phyloP scores from a whole-genome alignment of 2,797 vertebrate species.

The Schizopygopsis malacanthus region DNA sequence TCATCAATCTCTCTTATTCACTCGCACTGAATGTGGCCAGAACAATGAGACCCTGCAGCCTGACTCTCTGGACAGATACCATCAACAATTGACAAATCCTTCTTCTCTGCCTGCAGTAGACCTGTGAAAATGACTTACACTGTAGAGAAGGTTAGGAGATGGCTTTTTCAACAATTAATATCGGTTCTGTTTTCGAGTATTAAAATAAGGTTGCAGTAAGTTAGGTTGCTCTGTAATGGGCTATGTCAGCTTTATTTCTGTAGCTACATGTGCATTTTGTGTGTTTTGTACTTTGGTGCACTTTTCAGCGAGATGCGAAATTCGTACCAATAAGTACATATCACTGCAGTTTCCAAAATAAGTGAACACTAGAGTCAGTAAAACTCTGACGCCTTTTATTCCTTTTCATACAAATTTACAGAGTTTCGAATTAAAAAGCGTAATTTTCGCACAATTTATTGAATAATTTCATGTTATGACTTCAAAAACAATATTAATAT shows the following conservation, averaged over 20 bases:
- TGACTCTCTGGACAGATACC: constrained; percentile 49
- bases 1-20: constrained; percentile 72
- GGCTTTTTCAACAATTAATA: neutral
- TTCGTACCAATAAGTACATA: too few relatives aligned
- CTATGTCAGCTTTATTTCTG: neutral
- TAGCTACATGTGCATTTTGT: neutral
- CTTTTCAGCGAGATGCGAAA: too few relatives aligned
- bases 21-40: constrained; percentile 63
- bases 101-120: neutral
- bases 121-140: neutral
- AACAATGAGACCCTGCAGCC: constrained; percentile 64
- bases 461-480: too few relatives aligned
- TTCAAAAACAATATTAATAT: too few relatives aligned
- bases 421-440: too few relatives aligned
- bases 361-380: too few relatives aligned
- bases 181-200: neutral
- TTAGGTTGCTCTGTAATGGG: neutral
- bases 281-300: too few relatives aligned
- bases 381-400: too few relatives aligned
- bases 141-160: neutral
- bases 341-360: too few relatives aligned
- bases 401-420: too few relatives aligned
- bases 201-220: neutral
- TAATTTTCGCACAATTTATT: too few relatives aligned
- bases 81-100: neutral